Base-by-base conservation (phyloP, 2,113 vertebrate genomes). In the Nansenia antarctica region DNA sequence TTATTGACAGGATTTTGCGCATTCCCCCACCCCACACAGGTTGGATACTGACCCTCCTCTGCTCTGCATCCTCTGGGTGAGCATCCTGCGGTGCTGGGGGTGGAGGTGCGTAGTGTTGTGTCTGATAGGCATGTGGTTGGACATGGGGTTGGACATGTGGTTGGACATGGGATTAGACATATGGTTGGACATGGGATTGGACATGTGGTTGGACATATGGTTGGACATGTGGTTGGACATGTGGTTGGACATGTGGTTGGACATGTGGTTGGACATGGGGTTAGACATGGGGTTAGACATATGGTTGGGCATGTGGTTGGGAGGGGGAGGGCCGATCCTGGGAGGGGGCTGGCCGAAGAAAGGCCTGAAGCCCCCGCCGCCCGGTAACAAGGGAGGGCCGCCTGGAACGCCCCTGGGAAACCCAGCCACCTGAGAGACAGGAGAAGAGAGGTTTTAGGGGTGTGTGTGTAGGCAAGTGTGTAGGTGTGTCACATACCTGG, bases 31-130 rank as follows among this genome's bases (percentile, higher is more conserved):
- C n/a, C n/a, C n/a, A n/a, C n/a, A n/a, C n/a, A n/a, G n/a, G n/a
- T n/a, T n/a, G n/a, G n/a, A 11, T 18, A 49, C 45, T 81, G 64
- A 87, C 61, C 86, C 94, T 92, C 84, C 95, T 45, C 95, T 84
- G 80, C 81, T 96, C 88, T 96, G 96, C 89, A 98, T 94, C 34
- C 96, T 93, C 89, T 98, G 97, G 37, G 94, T 94, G 53, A 98
- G 88, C 73, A 98, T 93, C 18, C 97, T 92, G 0, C 95, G 94
- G 72, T 98, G 97, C 88, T 99, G 97, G 0, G 97, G 97, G 73
- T 99, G 97, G 3, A 99, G 88, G 67, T 98, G 96, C 65, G 96
- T 99, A 1, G 97, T 97, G 76, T 97, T 97, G 1, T 96, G 93
- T 18, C 95, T 87, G 64, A 97, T 92, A 60, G 45, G 18, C 2